Evolutionary conservation across 1,140 invertebrate genomes (phyloP).

Genomic region (Dinoponera quadriceps): DNA sequence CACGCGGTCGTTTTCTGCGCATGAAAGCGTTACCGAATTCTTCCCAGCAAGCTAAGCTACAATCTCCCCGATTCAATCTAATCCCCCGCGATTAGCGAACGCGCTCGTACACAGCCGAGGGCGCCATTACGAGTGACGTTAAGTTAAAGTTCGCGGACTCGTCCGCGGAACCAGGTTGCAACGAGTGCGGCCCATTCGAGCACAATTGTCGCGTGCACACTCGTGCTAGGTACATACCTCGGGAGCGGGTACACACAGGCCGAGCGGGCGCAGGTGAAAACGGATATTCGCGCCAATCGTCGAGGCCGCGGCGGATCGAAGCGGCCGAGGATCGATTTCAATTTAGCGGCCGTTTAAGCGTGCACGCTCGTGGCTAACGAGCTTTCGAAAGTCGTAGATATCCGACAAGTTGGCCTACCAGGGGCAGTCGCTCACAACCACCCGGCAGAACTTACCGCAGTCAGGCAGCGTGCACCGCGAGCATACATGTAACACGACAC

Average conservation of each 20-base stretch:
- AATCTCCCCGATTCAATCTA: not conserved
- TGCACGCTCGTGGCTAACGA: conserved; percentile 83
- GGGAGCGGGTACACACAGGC: conserved; percentile 31
- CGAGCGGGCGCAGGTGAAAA: conserved; percentile 42
- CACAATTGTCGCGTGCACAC: conserved; percentile 70
- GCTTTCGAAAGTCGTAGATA: conserved; percentile 85
- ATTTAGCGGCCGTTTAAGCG: conserved; percentile 85
- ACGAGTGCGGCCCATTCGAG: conserved; percentile 34
- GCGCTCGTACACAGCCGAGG: not conserved
- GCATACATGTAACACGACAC: conserved; percentile 80
- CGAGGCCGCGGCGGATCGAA: conserved; percentile 74
- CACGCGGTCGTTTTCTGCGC: too few species aligned
- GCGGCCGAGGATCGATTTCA: conserved; percentile 83
- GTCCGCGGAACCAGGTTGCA: not conserved
- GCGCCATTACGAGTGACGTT: not conserved
- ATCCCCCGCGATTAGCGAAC: not conserved
- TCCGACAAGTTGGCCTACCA: conserved; percentile 81
- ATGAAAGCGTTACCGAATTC: too few species aligned
- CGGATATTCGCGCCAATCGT: conserved; percentile 65
- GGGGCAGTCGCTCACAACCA: conserved; percentile 64
- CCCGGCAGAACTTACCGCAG: conserved; percentile 74
- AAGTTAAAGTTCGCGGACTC: not conserved
- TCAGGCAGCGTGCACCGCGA: conserved; percentile 69
- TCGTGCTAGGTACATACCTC: conserved; percentile 66
- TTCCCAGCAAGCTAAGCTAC: not conserved